phyloP scores from a whole-genome alignment of 2,797 vertebrate genomes.

The Neopelma chrysocephalum region DNA sequence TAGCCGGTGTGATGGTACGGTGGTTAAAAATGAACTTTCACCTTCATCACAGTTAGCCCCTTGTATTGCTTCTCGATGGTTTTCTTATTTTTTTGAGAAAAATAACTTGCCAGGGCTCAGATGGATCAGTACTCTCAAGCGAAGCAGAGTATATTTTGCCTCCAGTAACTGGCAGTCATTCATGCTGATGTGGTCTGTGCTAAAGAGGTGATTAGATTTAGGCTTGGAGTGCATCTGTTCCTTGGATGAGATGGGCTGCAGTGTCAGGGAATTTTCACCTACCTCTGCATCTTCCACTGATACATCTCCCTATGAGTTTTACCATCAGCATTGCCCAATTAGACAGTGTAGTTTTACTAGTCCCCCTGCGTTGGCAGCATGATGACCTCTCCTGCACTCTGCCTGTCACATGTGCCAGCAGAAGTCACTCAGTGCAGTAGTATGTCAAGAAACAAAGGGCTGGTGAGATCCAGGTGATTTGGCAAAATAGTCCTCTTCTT shows the following conservation, averaged over 20 bases:
- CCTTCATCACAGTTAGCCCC: neutral
- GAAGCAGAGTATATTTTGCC: neutral
- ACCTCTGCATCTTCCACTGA: neutral
- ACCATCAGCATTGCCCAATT: neutral
- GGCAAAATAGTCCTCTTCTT: neutral
- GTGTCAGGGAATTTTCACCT: neutral
- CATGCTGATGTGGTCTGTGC: neutral
- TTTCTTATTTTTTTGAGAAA: neutral
- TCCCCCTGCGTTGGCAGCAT: rapidly evolving
- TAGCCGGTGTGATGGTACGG: neutral
- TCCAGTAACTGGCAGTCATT: neutral
- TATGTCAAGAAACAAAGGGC: neutral
- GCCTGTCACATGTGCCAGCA: rapidly evolving
- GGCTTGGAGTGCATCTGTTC: neutral
- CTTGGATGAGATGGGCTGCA: neutral
- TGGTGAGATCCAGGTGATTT: neutral
- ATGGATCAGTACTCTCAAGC: neutral
- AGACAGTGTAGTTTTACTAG: neutral
- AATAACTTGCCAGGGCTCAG: rapidly evolving
- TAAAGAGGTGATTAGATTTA: neutral
- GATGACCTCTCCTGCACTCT: neutral
- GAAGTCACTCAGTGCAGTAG: neutral
- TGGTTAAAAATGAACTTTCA: neutral
- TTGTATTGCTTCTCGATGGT: neutral
- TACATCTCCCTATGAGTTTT: neutral